Conservation (phyloP, 2,888 invertebrate genomes). For the Selenia dentaria region DNA sequence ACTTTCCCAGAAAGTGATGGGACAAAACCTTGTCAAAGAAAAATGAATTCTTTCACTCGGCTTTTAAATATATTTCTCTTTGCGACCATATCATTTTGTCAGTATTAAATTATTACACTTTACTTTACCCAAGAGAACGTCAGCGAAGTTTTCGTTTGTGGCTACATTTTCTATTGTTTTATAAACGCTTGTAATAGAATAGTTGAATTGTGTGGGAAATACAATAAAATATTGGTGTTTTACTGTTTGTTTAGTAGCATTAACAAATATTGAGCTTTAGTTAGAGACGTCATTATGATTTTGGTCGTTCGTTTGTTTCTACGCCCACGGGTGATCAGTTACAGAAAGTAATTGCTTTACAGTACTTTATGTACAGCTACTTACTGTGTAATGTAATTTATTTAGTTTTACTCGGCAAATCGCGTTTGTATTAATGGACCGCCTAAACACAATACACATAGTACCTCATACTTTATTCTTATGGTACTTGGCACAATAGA, state of each 20-base stretch:
- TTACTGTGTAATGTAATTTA: no score
- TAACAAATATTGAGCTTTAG: neutral
- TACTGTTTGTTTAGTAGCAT: neutral
- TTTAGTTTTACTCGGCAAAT: no score
- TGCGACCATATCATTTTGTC: conserved; percentile 44
- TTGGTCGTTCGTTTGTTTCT: neutral
- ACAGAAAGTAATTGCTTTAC: neutral
- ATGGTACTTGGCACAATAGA: no score
- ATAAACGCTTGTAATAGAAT: conserved; percentile 29
- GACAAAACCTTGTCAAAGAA: conserved; percentile 52
- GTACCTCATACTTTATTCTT: no score
- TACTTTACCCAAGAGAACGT: conserved; percentile 47
- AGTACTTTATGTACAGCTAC: no score
- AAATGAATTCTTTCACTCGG: conserved; percentile 57
- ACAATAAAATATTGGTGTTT: neutral
- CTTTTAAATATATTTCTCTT: conserved; percentile 47
- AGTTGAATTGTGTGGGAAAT: conserved; percentile 41
- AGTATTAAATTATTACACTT: conserved; percentile 58
- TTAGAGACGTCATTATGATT: neutral
- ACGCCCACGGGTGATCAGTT: neutral
- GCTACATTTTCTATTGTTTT: conserved; percentile 22
- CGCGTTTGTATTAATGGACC: no score
- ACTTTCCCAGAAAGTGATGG: conserved; percentile 64
- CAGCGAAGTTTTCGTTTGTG: conserved; percentile 18
- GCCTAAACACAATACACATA: no score